A percentile compares a stretch with the other conserved stretches of the same genome.
Conservation (phyloP, 2,797 vertebrate genomes). For the Microctenopoma lineatum region DNA sequence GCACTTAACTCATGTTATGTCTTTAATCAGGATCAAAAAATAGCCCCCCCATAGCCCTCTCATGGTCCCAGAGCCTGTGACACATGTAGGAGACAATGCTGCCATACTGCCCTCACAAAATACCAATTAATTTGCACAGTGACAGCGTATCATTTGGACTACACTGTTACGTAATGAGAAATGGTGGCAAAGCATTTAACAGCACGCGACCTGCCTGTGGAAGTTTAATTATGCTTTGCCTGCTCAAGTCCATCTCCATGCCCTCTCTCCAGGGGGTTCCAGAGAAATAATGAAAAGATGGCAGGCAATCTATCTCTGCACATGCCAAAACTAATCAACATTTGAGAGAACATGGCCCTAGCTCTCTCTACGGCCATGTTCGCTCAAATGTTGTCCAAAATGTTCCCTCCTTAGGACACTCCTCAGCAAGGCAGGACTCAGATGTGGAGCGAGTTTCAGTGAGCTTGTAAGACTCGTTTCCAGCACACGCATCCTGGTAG, state of each 20-base stretch:
- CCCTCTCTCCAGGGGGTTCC: conserved; percentile 69
- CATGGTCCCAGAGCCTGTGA: conserved; percentile 54
- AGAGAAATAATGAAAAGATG: conserved; percentile 80
- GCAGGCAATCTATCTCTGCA: conserved; percentile 76
- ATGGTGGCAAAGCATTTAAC: conserved; percentile 76
- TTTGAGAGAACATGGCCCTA: conserved; percentile 63
- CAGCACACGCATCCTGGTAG: conserved; percentile 5
- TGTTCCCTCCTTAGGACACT: conserved; percentile 32
- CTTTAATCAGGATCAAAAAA: conserved; percentile 70
- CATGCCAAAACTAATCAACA: conserved; percentile 78
- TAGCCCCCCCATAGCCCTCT: conserved; percentile 28
- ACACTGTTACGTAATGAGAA: conserved; percentile 77
- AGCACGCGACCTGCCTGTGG: conserved; percentile 75
- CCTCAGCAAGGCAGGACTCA: conserved; percentile 20
- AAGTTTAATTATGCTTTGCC: conserved; percentile 82
- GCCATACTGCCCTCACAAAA: conserved; percentile 72
- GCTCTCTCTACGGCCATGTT: conserved; percentile 45
- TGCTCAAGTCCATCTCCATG: conserved; percentile 71
- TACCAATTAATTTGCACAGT: conserved; percentile 72
- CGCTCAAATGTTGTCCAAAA: conserved; percentile 53
- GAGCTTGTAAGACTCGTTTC: conserved; percentile 17
- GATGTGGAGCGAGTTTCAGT: conserved; percentile 24
- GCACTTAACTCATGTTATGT: conserved; percentile 47
- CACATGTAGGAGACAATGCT: conserved; percentile 68
- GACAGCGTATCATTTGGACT: conserved; percentile 76